Percentiles rank a stretch among this genome's conserved stretches.
phyloP scores from a whole-genome alignment of 2,797 vertebrate species.

The Carcharodon carcharias region DNA sequence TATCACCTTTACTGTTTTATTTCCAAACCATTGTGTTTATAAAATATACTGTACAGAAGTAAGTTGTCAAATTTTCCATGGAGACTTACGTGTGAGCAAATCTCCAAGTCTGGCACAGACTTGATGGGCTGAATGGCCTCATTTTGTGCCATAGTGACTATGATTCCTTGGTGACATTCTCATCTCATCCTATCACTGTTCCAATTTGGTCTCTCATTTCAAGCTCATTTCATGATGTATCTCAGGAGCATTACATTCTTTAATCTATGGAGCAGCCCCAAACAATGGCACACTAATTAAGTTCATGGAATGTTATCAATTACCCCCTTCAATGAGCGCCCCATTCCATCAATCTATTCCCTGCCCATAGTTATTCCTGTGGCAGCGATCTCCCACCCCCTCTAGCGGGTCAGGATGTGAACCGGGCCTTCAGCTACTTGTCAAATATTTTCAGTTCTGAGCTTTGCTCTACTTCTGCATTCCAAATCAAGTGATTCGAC shows the following conservation, averaged over 20 bases:
- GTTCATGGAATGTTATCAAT: not conserved
- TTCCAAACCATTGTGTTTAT: not conserved
- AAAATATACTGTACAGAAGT: not conserved
- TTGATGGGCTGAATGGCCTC: no score
- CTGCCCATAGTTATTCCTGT: not conserved
- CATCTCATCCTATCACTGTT: not conserved
- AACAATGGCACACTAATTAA: not conserved
- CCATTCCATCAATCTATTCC: not conserved
- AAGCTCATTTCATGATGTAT: not conserved
- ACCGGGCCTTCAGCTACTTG: not conserved
- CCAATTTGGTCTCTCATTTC: not conserved
- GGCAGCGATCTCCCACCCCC: not conserved
- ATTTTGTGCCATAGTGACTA: no score
- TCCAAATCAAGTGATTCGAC: not conserved
- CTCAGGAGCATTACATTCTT: not conserved
- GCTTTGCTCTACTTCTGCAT: not conserved
- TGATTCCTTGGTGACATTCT: not conserved
- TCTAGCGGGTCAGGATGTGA: not conserved
- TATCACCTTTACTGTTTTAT: not conserved
- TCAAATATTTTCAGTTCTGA: not conserved
- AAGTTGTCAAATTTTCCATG: not conserved
- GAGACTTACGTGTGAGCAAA: not conserved
- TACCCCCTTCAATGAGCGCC: not conserved
- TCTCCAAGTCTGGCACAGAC: not conserved
- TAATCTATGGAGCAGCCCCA: not conserved